These are phyloP conservation scores for Idaea aversata DNA, from an alignment of 2,888 invertebrate species.

Conservation along the genomic window DNA sequence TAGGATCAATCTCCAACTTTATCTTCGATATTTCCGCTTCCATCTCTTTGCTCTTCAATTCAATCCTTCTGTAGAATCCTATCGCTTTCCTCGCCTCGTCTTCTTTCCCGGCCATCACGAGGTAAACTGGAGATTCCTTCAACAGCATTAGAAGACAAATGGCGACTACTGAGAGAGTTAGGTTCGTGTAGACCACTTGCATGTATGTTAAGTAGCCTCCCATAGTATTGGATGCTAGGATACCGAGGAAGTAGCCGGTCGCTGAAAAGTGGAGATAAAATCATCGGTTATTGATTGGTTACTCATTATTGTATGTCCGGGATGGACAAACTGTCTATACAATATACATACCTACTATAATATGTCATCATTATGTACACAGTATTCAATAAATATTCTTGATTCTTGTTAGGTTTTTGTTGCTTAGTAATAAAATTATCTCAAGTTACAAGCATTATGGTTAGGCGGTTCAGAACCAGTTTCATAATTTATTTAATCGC, in stretches of 20 bases:
- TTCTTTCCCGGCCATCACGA: constrained; percentile 47
- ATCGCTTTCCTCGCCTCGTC: constrained; percentile 53
- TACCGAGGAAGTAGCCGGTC: constrained; percentile 54
- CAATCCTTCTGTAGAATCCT: constrained; percentile 47
- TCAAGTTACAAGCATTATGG: too few relatives aligned
- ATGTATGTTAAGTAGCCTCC: constrained; percentile 58
- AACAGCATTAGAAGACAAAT: constrained; percentile 40
- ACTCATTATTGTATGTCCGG: too few relatives aligned
- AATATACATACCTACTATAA: too few relatives aligned
- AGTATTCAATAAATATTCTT: too few relatives aligned
- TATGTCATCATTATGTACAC: too few relatives aligned
- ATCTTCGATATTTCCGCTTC: constrained; percentile 50
- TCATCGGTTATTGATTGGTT: not conserved
- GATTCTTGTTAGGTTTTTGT: too few relatives aligned
- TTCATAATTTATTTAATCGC: too few relatives aligned
- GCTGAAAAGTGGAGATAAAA: constrained; percentile 23
- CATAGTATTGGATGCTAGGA: constrained; percentile 52
- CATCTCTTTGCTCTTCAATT: constrained; percentile 46
- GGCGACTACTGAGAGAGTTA: constrained; percentile 41
- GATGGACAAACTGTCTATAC: too few relatives aligned
- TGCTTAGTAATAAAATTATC: too few relatives aligned
- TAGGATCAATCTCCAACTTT: constrained; percentile 45
- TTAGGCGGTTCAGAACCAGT: too few relatives aligned
- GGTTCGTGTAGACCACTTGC: constrained; percentile 43
- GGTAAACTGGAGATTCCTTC: constrained; percentile 54